Evolutionary conservation across 2,113 vertebrate species (phyloP).

Genomic region (Oxygymnocypris stewartii): DNA sequence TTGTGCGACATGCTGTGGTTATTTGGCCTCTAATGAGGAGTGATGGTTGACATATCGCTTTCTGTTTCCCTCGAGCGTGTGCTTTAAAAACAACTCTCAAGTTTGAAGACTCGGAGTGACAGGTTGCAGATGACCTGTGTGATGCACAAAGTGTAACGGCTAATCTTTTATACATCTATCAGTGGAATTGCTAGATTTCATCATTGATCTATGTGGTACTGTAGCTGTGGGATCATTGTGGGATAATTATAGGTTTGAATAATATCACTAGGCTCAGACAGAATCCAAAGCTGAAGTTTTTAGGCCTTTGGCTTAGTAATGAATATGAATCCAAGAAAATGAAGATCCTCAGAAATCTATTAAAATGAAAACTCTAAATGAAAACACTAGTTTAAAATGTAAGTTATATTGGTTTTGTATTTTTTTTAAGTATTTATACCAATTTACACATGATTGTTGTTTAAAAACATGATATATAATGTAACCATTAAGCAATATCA

Average conservation of each 20-base stretch:
- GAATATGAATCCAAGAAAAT: neutral
- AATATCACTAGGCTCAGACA: conserved; percentile 7
- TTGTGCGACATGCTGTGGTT: conserved; percentile 24
- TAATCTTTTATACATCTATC: neutral
- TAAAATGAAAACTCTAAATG: neutral
- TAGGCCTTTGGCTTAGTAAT: neutral
- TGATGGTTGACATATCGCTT: conserved; percentile 31
- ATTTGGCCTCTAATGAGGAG: conserved; percentile 44
- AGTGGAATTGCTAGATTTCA: neutral
- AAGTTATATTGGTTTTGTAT: neutral
- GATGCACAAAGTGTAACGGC: neutral
- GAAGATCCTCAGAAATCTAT: neutral
- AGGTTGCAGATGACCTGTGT: neutral
- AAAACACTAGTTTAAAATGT: neutral
- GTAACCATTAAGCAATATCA: neutral
- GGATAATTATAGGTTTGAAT: neutral
- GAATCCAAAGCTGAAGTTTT: neutral
- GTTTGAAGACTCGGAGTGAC: neutral
- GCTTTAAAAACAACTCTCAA: conserved; percentile 29
- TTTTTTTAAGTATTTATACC: neutral
- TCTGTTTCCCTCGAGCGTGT: conserved; percentile 9
- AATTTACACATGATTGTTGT: neutral
- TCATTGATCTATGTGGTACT: neutral
- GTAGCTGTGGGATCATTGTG: neutral
- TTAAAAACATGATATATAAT: neutral